Base-by-base conservation (phyloP, 2,113 vertebrate genomes). In the Melanocharis versteri region DNA sequence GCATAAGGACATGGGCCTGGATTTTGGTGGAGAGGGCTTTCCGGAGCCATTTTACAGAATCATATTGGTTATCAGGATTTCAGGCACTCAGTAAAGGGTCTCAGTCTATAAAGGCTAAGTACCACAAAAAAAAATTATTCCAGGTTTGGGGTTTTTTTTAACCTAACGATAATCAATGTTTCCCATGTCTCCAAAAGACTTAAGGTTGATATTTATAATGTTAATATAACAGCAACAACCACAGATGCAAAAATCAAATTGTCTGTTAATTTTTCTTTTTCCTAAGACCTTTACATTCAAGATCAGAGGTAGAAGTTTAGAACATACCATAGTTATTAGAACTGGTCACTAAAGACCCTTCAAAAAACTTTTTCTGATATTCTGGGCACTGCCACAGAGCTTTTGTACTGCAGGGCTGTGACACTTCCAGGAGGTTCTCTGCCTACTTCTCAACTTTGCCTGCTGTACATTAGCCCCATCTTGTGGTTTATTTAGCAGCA, bases 381-480 rank as follows among this genome's bases (percentile, higher is more conserved):
- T 35, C 11, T 77, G 18, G 68, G 44, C 64, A 83, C 20, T 0
- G 8, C n/a, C 6, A 1, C 61, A 51, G 66, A 76, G 70, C 53
- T 94, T 62, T 31, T 48, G 53, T 35, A 61, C 30, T 76, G 31
- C 17, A 50, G 24, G 17, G 35, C 47, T 80, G 73, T 44, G 35
- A 50, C 27, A 45, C 28, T n/a, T 42, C 39, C 2, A 73, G 13
- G 4, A 50, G 12, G 24, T 19, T 83, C 35, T 48, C 48, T 13
- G 23, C 60, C 56, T 53, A 11, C 56, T 57, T 72, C 35, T 40
- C 37, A 78, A 17, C 75, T 73, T 35, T 39, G 35, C 50, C 48
- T 72, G 93, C 80, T 93, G 89, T 68, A 50, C 83, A 47, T 89
- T 15, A 95, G 95, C 95, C 37, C 95, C 95, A 97, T 45, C 96